Base-by-base conservation (phyloP, 2,888 invertebrate genomes). In the Tromatobia lineatoria region DNA sequence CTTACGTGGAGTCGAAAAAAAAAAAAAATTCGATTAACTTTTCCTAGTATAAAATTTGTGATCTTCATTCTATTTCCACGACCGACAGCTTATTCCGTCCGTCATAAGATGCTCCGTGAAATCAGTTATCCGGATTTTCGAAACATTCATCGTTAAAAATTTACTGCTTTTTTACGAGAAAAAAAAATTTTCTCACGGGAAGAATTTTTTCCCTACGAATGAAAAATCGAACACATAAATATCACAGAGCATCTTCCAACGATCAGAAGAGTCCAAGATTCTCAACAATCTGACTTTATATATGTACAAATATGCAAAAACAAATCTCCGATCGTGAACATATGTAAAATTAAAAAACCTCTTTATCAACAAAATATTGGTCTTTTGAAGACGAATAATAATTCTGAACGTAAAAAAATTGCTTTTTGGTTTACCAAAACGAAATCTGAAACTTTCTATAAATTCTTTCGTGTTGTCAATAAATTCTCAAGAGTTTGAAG, bases 71-170 rank as follows among this genome's bases (percentile, higher is more conserved):
- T 29, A 29, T 59, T 59, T 25, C 0, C 15, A 29, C 59, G 34
- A 59, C 13, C 25, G 23, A 57, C 13, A 13, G 59, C 3, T 34
- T 18, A 29, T 34, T 34, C 8, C 13, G n/a, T 59, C 0, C n/a
- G 59, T 59, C 29, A 8, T 4, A 59, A 59, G 34, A 59, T n/a
- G 34, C 34, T 59, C 29, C 3, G 34, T 34, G 34, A 34, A 15
- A 29, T 59, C 59, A 34, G 8, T 0, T 3, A 34, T n/a, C n/a
- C 20, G n/a, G 34, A 34, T 59, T 59, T 59, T 34, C 34, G 8
- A 59, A 34, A 59, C 59, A 34, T 34, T 34, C 34, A 59, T 59
- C 18, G 59, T 59, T 59, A 34, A 59, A 59, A 29, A 57, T 57
- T 57, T 13, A 25, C 25, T 25, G 25, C n/a, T 57, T 13, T 23